These are phyloP conservation scores for Malacosoma neustria DNA, from an alignment of 2,888 invertebrate species.

Conservation along the genomic window DNA sequence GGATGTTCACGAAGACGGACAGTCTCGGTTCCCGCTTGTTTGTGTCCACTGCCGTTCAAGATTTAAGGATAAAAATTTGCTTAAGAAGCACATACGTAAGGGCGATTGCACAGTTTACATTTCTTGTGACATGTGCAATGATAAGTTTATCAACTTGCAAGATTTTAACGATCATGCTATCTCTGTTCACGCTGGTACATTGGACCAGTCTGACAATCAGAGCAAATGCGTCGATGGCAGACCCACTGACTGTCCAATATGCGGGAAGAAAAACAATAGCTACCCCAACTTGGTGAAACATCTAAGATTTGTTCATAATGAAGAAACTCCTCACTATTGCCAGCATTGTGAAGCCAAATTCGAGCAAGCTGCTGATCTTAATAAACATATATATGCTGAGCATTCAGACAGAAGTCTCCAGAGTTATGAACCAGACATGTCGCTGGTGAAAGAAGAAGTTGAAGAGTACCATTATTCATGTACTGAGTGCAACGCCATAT, in stretches of 20 bases:
- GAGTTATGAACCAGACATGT: constrained; percentile 47
- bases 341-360: constrained; percentile 76
- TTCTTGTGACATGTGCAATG: constrained; percentile 65
- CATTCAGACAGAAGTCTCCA: constrained; percentile 64
- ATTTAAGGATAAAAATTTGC: constrained; percentile 58
- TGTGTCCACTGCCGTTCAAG: constrained; percentile 62
- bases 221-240: constrained; percentile 62
- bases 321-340: constrained; percentile 71
- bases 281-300: constrained; percentile 76
- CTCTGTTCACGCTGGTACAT: constrained; percentile 55
- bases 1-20: constrained; percentile 67
- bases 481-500: constrained; percentile 76
- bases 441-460: constrained; percentile 62
- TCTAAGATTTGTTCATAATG: constrained; percentile 63
- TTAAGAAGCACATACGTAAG: constrained; percentile 65
- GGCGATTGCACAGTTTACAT: constrained; percentile 77
- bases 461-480: constrained; percentile 75
- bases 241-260: constrained; percentile 69
- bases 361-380: constrained; percentile 68
- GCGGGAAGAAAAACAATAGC: constrained; percentile 69
- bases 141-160: constrained; percentile 55
- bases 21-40: constrained; percentile 47
- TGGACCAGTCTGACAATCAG: constrained; percentile 51
- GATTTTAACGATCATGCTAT: constrained; percentile 68
- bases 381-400: constrained; percentile 74